Evolutionary conservation across 2,888 invertebrate species (phyloP).

Genomic region (Cheilosia pagana): DNA sequence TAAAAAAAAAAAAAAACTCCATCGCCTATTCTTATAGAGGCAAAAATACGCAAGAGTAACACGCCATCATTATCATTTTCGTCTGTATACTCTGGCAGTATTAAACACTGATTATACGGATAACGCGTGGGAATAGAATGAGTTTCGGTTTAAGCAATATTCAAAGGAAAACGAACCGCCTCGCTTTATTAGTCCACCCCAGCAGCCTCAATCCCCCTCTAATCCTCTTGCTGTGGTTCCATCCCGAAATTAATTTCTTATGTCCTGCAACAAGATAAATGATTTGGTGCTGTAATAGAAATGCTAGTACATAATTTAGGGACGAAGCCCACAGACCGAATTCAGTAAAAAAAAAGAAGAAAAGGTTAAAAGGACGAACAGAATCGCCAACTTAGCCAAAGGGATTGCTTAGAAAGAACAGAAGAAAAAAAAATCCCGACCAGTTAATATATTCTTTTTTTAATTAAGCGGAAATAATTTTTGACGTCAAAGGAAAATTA

Average conservation of each 20-base stretch:
- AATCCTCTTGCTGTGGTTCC: conserved; percentile 37
- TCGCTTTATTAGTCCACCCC: neutral
- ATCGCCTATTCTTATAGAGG: neutral
- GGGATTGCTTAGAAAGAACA: conserved; percentile 3
- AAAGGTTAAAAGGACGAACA: conserved; percentile 43
- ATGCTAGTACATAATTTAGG: conserved; percentile 40
- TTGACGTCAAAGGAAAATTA: conserved; percentile 32
- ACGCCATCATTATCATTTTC: conserved; percentile 49
- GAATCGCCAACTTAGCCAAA: conserved; percentile 30
- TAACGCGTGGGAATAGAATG: conserved; percentile 57
- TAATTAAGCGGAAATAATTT: conserved; percentile 62
- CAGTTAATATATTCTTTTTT: conserved; percentile 51
- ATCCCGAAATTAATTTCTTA: conserved; percentile 35
- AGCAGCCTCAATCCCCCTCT: conserved; percentile 15
- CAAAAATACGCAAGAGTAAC: conserved; percentile 35
- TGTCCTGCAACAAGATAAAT: conserved; percentile 56
- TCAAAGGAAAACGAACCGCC: conserved; percentile 7
- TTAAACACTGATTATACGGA: conserved; percentile 70
- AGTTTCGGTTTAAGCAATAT: conserved; percentile 26
- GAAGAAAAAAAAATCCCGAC: conserved; percentile 15
- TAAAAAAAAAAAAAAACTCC: neutral
- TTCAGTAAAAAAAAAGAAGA: conserved; percentile 6
- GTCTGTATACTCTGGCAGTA: conserved; percentile 36
- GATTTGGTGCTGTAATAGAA: conserved; percentile 54
- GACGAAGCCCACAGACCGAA: neutral